Evolutionary conservation across 2,113 vertebrate genomes (phyloP), one percentile per base, ranked within the genome.

Genomic region (Mola mola): DNA sequence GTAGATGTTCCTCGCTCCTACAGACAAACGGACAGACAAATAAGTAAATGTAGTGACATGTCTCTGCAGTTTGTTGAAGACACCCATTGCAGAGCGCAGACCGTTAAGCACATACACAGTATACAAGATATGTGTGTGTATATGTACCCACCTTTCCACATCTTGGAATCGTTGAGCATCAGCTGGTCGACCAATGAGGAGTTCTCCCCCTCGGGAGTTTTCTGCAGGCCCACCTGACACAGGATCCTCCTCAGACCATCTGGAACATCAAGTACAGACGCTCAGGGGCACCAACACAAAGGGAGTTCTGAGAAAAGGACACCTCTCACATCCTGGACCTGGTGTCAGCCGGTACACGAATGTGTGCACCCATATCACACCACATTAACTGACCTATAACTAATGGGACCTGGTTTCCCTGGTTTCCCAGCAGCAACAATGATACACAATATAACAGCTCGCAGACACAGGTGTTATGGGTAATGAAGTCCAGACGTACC

Each of bases 91-190:
- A n/a, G n/a, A n/a, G n/a, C n/a, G n/a, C n/a, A n/a, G n/a, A n/a
- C n/a, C n/a, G n/a, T n/a, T n/a, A n/a, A n/a, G n/a, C n/a, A n/a
- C n/a, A n/a, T n/a, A n/a, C n/a, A n/a, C n/a, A n/a, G n/a, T n/a
- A n/a, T n/a, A n/a, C n/a, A n/a, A n/a, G n/a, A n/a, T 44, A 21
- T 44, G 16, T 42, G 53, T 21, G 42, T 43, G 21, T 43, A 4
- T 5, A 19, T 1, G 17, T 12, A 1, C 4, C 37, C 24, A 85
- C 83, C 97, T 96, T 99, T 99, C 97, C 97, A 99, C 72, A 99
- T 92, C 80, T 96, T 97, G 51, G 97, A 98, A 91, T 99, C 97
- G 43, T 86, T 95, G 5, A 98, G 92, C 97, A 99, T 99, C 58
- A 99, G 67, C 17, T 91, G 94, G 79, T 98, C 95, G 6, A 98